Evolutionary conservation across 1,140 invertebrate genomes (phyloP), one percentile per base, ranked within the genome.

Genomic region (Hermatobates lingyangjiaoensis): DNA sequence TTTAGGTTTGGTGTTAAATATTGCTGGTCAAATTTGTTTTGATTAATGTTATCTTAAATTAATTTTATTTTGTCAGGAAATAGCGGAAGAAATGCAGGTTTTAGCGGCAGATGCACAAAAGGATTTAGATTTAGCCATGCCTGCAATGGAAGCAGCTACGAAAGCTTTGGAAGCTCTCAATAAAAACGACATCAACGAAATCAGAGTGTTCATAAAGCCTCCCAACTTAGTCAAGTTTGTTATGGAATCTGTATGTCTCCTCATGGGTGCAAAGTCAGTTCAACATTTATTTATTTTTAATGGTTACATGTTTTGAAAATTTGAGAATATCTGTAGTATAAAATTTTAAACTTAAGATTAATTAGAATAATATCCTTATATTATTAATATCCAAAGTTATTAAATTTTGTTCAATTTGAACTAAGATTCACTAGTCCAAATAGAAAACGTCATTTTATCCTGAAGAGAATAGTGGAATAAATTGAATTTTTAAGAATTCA

Each of bases 181-280:
- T 58, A 92, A 92, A 64, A 82, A 77, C 42, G 89, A 93, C 58
- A 87, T 94, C 39, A 84, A 87, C 63, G 89, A 93, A 66, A 66
- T 93, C 5, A 78, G 83, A 60, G 83, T 85, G 0, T 90, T 92
- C 59, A 79, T 80, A 50, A 88, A 88, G 58, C 91, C 90, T 1
- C 90, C 91, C 0, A 74, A 80, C 30, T 72, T 92, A 7, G 89
- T 95, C 1, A 76, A 81, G 48, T 80, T 86, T 59, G 89, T 92
- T 12, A 88, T 94, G 86, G 88, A 93, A 67, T 80, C 87, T 21
- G 82, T 93, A 0, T 88, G 85, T 67, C 73, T 91, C 45, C 67
- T 94, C 0, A 59, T 92, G 1, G 79, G 78, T 1, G 70, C 74
- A 57, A 91, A 90, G 85, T 87, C 66, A 70, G 70, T 64, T 42